phyloP scores from a whole-genome alignment of 2,113 vertebrate genomes.

The Odocoileus hemionus region DNA sequence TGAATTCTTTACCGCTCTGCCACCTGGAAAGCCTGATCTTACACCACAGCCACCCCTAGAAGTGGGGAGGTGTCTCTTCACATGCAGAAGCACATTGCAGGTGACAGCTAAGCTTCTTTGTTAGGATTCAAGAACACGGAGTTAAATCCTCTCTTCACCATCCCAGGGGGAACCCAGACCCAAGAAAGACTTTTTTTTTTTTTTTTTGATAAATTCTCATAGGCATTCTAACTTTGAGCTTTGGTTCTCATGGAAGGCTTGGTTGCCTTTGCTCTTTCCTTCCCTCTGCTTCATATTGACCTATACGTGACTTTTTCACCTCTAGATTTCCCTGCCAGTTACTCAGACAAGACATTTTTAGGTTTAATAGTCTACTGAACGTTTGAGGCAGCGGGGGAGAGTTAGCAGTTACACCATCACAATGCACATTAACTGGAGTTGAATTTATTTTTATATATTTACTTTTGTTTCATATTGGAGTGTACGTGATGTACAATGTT shows the following conservation, averaged over 20 bases:
- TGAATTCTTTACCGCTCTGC: accelerated
- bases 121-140: not conserved
- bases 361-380: not conserved
- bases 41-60: not conserved
- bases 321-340: not conserved
- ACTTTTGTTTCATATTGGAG: not conserved
- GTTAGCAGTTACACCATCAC: not conserved
- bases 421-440: not conserved
- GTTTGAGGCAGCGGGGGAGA: not conserved
- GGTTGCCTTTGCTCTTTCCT: not conserved
- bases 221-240: not conserved
- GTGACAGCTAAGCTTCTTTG: not conserved
- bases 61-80: not conserved
- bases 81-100: not conserved
- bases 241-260: not conserved
- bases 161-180: not conserved
- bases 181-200: not conserved
- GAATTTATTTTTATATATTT: not conserved
- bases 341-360: not conserved
- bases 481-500: not conserved
- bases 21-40: not conserved
- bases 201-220: not conserved
- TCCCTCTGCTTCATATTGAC: not conserved
- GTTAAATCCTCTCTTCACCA: not conserved
- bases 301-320: not conserved